Evolutionary conservation across 1,140 invertebrate genomes (phyloP).

Genomic region (Drosophila biarmipes): DNA sequence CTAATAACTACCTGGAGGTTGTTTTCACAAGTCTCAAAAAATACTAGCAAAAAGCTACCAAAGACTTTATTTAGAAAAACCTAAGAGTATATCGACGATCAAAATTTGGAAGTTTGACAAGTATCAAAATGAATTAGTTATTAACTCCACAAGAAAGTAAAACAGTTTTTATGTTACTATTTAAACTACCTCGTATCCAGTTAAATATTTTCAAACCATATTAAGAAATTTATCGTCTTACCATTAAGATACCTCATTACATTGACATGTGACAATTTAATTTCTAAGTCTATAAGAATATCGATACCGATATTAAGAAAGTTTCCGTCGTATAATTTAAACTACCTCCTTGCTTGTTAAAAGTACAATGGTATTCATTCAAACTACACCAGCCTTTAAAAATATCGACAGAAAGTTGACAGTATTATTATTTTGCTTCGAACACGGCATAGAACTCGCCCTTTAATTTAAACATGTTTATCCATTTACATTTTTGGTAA

Average conservation of each 20-base stretch:
- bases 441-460: conserved; percentile 9
- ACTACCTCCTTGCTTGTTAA: not conserved
- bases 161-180: too few species aligned
- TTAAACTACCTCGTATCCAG: too few species aligned
- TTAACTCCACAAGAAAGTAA: too few species aligned
- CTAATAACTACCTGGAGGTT: conserved; percentile 58
- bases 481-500: conserved; percentile 42
- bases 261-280: not conserved
- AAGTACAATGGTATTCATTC: too few species aligned
- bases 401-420: not conserved
- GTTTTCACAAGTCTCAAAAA: conserved; percentile 26
- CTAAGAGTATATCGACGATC: not conserved
- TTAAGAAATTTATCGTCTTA: not conserved
- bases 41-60: not conserved
- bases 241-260: not conserved
- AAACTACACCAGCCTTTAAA: not conserved
- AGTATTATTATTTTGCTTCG: not conserved
- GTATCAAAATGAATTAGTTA: too few species aligned
- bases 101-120: too few species aligned
- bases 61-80: not conserved
- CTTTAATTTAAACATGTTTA: conserved; percentile 27
- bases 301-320: not conserved
- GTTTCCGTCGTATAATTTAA: not conserved
- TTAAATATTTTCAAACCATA: too few species aligned
- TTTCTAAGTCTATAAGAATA: not conserved